Conservation (phyloP, 2,113 vertebrate genomes). For the Mesoclemmys tuberculata region DNA sequence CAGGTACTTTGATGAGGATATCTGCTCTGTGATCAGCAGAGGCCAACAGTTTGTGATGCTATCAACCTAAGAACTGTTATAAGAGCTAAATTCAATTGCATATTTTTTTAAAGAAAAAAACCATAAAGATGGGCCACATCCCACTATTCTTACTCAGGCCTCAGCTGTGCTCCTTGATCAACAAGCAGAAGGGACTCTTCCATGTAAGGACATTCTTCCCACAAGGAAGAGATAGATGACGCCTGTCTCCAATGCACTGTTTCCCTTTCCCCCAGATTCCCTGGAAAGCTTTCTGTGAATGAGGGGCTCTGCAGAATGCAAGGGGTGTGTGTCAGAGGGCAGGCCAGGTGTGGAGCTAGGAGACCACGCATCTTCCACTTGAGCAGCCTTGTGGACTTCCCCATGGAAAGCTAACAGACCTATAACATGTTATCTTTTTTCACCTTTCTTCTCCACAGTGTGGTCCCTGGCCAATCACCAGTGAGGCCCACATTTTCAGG, state of each 20-base stretch:
- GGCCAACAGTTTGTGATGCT: neutral
- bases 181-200: rapidly evolving
- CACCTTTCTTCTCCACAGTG: neutral
- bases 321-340: neutral
- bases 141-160: neutral
- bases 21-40: neutral
- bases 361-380: neutral
- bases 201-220: rapidly evolving
- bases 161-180: rapidly evolving
- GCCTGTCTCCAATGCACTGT: neutral
- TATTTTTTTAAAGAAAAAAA: too few relatives aligned
- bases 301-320: neutral
- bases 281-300: neutral
- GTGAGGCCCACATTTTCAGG: neutral
- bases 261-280: rapidly evolving
- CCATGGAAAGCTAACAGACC: neutral
- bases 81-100: neutral
- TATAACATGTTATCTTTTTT: neutral
- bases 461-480: neutral
- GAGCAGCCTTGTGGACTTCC: neutral
- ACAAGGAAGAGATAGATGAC: neutral
- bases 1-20: rapidly evolving
- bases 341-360: neutral
- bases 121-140: rapidly evolving
- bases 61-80: neutral